These are phyloP conservation scores for Antedon mediterranea DNA, from an alignment of 53 echinoderm and acorn worm species.

Conservation along the genomic window DNA sequence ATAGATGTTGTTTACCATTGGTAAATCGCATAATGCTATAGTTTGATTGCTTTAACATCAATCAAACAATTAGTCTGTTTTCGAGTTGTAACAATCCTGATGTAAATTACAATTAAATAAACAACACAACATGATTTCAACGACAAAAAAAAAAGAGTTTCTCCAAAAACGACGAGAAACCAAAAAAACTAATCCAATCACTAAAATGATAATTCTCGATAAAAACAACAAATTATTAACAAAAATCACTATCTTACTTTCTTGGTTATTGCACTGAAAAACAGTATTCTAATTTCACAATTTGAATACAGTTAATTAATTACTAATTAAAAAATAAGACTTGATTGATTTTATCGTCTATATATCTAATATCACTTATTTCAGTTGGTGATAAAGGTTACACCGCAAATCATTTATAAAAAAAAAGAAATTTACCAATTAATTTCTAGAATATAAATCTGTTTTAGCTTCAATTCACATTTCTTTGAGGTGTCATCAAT, in stretches of 20 bases:
- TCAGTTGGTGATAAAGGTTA: neutral
- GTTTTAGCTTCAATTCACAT: no score
- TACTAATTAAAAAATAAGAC: no score
- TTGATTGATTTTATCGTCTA: neutral
- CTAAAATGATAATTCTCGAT: neutral
- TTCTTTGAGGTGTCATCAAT: no score
- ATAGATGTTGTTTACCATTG: no score
- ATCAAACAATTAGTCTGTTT: neutral
- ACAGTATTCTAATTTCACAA: neutral
- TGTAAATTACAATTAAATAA: neutral
- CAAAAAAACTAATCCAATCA: no score
- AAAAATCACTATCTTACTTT: neutral
- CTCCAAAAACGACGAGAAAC: no score
- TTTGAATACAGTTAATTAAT: neutral
- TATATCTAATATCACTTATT: neutral
- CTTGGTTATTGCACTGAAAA: constrained; percentile 1
- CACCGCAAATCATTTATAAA: neutral
- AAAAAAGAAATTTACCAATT: no score
- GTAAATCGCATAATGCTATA: neutral
- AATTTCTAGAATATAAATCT: no score
- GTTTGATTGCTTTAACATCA: neutral
- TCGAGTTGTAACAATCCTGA: neutral
- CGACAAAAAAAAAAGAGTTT: no score
- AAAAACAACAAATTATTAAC: neutral
- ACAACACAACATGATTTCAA: no score